These are phyloP conservation scores for Mustela lutreola DNA, from an alignment of 2,113 vertebrate species.

Conservation along the genomic window DNA sequence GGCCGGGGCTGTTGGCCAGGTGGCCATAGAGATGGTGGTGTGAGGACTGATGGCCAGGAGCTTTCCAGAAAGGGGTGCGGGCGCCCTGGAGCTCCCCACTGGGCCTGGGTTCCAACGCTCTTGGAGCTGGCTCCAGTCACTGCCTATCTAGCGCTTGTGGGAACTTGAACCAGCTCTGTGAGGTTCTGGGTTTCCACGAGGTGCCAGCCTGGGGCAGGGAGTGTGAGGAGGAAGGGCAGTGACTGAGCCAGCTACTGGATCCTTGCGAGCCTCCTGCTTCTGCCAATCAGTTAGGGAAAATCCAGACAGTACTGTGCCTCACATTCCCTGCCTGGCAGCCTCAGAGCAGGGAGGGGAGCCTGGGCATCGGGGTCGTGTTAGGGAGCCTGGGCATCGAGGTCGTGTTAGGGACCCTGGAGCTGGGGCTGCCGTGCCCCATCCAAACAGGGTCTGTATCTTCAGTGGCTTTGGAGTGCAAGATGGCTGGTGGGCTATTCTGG, in stretches of 20 bases:
- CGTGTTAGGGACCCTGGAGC: background rate
- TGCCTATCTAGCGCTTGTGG: background rate
- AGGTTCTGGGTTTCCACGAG: background rate
- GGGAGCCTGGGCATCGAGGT: background rate
- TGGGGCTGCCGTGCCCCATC: background rate
- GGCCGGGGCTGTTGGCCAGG: background rate
- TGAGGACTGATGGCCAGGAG: background rate
- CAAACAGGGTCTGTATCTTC: background rate
- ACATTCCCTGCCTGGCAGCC: background rate
- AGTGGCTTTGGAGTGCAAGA: background rate
- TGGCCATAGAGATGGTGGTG: background rate
- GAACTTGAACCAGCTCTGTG: background rate
- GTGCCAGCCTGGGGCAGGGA: background rate
- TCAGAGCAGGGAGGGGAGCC: background rate
- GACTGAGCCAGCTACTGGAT: background rate
- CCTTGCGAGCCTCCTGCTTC: background rate
- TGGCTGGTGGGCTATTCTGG: background rate
- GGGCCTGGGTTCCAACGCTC: background rate
- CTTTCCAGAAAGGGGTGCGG: background rate
- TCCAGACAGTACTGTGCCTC: background rate
- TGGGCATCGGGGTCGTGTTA: too few relatives aligned
- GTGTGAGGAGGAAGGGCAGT: background rate
- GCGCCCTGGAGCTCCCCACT: background rate
- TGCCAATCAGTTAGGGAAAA: constrained; percentile 63
- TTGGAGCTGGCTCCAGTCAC: background rate